Base-by-base conservation (phyloP, 2,888 invertebrate species). In the Pocota personata region DNA sequence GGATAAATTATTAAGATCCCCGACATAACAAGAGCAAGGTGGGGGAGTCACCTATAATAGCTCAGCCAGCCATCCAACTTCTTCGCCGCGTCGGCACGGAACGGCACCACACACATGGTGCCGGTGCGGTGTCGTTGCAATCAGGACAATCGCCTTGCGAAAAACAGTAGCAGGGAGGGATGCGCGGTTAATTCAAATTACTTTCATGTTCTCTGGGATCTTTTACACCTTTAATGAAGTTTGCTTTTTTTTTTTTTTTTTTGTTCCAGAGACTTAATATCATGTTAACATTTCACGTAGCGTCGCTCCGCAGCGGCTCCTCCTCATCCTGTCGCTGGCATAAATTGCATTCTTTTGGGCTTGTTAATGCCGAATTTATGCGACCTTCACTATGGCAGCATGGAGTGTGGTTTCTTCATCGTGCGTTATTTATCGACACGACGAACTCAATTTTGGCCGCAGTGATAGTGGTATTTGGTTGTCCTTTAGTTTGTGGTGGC, bases 281-380 rank as follows among this genome's bases (percentile, higher is more conserved):
- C 64, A 71, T 78, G 78, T 83, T 83, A 67, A 78, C 78, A 83
- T 62, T 79, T 67, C 72, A 60, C 24, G 72, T 52, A 71, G 58
- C 21, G 66, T 24, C 46, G 24, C 27, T 30, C 64, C 60, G 32
- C 43, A 35, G 14, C 46, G 32, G 32, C 48, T 69, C 72, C 62
- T 52, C 73, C 7, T 40, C 73, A 40, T 79, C 50, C 75, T 46
- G 40, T 27, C 64, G 24, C 19, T 79, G 48, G 69, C 48, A 79
- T 75, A 84, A 76, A 80, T 76, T 76, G 75, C 75, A 84, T 80
- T 84, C 75, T 76, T 76, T 84, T 66, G 52, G 62, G 71, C 80
- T 80, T 79, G 84, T 80, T 84, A 84, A 84, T 80, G 80, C 52
- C 75, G 75, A 84, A 84, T 84, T 84, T 84, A 84, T 84, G 80